phyloP scores from a whole-genome alignment of 1,140 invertebrate genomes.

The Listronotus oregonensis region DNA sequence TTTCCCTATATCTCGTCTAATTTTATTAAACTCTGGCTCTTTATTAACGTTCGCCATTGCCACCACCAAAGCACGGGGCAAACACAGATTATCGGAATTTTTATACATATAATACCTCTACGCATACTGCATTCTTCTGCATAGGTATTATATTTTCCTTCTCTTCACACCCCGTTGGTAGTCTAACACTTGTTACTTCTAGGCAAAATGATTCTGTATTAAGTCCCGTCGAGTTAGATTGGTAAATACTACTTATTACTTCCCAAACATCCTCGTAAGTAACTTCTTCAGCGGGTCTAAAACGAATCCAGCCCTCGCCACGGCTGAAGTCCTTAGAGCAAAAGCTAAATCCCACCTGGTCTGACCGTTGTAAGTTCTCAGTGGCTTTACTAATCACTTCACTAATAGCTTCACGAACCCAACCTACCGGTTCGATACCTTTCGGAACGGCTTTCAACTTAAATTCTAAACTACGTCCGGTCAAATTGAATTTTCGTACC shows the following conservation, averaged over 20 bases:
- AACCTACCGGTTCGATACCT: background rate
- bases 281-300: background rate
- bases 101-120: background rate
- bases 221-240: constrained; percentile 5
- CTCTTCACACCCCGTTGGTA: background rate
- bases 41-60: constrained; percentile 4
- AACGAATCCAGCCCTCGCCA: constrained; percentile 7
- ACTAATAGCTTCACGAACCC: background rate
- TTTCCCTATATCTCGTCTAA: constrained; percentile 8
- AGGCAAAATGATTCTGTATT: background rate
- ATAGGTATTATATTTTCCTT: background rate
- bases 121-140: background rate
- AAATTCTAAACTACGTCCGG: too few species aligned
- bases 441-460: background rate
- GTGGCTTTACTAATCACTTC: background rate
- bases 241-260: constrained; percentile 3
- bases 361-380: background rate
- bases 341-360: constrained; percentile 9
- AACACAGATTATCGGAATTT: constrained; percentile 10
- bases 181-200: background rate
- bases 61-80: constrained; percentile 5
- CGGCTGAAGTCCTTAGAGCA: constrained; percentile 8
- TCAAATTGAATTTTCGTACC: too few species aligned
- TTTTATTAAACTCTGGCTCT: constrained; percentile 5
- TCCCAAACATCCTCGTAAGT: constrained; percentile 10